phyloP scores from a whole-genome alignment of 2,797 vertebrate species.

The Bradypus variegatus region DNA sequence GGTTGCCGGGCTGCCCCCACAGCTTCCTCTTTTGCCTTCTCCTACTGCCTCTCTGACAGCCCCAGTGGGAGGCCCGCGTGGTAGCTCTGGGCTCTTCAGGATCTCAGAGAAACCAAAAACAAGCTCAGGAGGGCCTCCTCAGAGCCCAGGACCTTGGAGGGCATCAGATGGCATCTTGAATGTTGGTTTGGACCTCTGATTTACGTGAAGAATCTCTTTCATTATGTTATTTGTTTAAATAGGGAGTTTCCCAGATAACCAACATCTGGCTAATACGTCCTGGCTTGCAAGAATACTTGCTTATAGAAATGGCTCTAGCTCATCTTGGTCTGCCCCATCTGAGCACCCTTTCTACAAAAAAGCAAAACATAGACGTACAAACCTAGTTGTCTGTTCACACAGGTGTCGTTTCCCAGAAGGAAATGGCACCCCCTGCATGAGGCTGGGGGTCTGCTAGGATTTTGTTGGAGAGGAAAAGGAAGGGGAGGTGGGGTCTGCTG shows the following conservation, averaged over 20 bases:
- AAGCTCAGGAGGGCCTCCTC: background rate
- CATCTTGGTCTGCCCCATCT: background rate
- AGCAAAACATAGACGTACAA: too few species aligned
- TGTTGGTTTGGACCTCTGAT: background rate
- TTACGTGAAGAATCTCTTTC: constrained; percentile 30
- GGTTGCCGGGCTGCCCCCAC: background rate
- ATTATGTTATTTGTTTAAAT: background rate
- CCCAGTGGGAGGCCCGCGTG: background rate
- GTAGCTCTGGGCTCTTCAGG: background rate
- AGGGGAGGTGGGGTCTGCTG: background rate
- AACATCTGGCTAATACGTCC: background rate
- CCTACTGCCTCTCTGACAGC: background rate
- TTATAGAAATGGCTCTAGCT: background rate
- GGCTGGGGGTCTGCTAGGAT: background rate
- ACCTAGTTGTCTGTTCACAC: background rate
- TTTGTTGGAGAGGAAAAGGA: background rate
- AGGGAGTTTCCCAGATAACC: background rate
- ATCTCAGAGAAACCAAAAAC: background rate
- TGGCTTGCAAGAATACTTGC: background rate
- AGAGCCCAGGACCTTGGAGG: background rate
- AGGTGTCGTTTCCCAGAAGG: background rate
- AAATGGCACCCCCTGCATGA: background rate
- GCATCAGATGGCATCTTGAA: background rate
- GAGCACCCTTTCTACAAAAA: background rate
- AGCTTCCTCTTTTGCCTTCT: background rate